Conservation (phyloP, 2,888 invertebrate genomes). For the Mactromeris polynyma region DNA sequence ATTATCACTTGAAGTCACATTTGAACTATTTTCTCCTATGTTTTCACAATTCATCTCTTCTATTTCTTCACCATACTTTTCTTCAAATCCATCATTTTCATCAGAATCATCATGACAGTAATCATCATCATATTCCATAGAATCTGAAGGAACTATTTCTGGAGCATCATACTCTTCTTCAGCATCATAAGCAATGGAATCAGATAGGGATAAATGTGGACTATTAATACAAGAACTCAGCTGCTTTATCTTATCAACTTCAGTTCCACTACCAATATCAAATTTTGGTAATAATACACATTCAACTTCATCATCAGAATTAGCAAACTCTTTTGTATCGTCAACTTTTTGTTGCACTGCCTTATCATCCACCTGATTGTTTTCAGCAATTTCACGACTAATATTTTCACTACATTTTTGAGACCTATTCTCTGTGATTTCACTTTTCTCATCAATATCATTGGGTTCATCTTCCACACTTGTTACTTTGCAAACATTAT, state of each 20-base stretch:
- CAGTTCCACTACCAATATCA: slow-evolving; percentile 12
- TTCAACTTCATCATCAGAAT: slow-evolving; percentile 1
- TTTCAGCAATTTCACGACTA: background rate
- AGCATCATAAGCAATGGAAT: slow-evolving; percentile 43
- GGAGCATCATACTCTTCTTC: slow-evolving; percentile 11
- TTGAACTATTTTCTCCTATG: background rate
- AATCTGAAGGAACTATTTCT: slow-evolving; percentile 8
- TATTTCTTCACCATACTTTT: background rate
- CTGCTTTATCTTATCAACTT: background rate
- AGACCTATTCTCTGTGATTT: background rate
- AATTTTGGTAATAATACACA: background rate
- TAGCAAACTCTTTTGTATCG: background rate
- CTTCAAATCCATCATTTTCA: background rate
- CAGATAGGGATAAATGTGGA: slow-evolving; percentile 2
- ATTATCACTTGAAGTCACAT: background rate
- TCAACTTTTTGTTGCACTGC: background rate
- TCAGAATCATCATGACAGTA: slow-evolving; percentile 20
- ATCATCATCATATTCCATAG: slow-evolving; percentile 26
- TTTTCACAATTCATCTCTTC: background rate
- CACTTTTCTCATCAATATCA: background rate
- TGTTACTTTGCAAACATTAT: background rate
- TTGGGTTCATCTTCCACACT: background rate
- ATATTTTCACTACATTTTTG: background rate
- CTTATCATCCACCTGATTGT: background rate
- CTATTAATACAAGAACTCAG: background rate